phyloP scores from a whole-genome alignment of 2,113 vertebrate species.

The Eulemur rufifrons region DNA sequence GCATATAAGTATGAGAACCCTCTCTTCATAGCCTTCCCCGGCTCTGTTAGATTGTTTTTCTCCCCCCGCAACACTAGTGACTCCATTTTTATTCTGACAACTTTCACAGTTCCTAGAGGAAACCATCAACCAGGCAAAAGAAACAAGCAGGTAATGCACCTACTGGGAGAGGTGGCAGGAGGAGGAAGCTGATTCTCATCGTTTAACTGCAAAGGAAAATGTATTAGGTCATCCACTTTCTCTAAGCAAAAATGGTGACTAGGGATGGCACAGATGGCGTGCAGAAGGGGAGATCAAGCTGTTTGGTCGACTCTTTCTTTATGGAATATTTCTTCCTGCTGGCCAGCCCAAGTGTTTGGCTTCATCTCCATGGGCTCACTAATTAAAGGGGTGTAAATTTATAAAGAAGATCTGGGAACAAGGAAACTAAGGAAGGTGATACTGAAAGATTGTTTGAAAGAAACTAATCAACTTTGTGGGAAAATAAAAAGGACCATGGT shows the following conservation, averaged over 20 bases:
- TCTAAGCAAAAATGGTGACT: background rate
- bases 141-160: background rate
- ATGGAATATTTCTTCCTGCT: background rate
- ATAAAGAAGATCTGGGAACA: background rate
- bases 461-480: background rate
- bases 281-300: background rate
- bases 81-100: background rate
- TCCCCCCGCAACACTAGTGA: background rate
- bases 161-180: background rate
- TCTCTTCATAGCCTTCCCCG: background rate
- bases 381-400: background rate
- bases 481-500: background rate
- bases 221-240: background rate
- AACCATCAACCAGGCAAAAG: background rate
- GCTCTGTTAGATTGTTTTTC: background rate
- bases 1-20: background rate
- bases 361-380: background rate
- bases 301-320: background rate
- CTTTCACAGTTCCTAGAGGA: background rate
- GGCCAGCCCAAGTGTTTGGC: background rate
- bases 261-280: background rate
- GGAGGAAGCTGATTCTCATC: background rate
- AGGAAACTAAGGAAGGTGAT: background rate
- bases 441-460: background rate
- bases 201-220: constrained; percentile 3